A percentile compares a stretch with the other conserved stretches of the same genome.
phyloP scores from a whole-genome alignment of 2,113 vertebrate genomes.

The Daubentonia madagascariensis region DNA sequence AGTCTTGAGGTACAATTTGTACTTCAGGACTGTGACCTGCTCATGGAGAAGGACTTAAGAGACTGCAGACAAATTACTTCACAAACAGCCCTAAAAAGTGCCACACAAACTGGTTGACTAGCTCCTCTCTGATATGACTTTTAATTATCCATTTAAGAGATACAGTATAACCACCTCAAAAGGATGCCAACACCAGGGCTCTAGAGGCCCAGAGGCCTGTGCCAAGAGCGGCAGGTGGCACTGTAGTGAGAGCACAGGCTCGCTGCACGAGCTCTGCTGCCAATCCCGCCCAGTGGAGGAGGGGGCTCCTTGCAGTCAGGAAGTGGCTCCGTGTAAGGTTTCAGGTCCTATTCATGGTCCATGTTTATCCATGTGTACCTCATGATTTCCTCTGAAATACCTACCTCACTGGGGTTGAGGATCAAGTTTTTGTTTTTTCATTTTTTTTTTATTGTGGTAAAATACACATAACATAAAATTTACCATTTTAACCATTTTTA shows the following conservation, averaged over 20 bases:
- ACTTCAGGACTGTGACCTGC: background rate
- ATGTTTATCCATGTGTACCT: background rate
- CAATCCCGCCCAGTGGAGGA: background rate
- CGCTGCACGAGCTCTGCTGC: background rate
- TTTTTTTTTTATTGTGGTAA: background rate
- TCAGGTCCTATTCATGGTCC: background rate
- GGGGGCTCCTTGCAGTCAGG: background rate
- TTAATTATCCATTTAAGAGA: background rate
- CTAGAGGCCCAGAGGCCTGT: background rate
- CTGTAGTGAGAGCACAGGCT: background rate
- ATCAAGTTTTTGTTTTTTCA: background rate
- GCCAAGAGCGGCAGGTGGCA: background rate
- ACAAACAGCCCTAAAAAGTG: background rate
- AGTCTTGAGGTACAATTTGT: background rate
- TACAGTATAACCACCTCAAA: background rate
- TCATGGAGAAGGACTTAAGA: background rate
- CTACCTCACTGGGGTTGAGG: background rate
- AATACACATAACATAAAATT: background rate
- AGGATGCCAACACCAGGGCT: background rate
- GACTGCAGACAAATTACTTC: background rate
- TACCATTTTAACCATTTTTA: background rate
- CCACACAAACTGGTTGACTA: background rate
- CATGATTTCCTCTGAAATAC: background rate
- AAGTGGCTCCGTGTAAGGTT: background rate
- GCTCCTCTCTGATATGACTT: background rate